phyloP scores from a whole-genome alignment of 2,797 vertebrate genomes.

The Myoxocephalus aenaeus region DNA sequence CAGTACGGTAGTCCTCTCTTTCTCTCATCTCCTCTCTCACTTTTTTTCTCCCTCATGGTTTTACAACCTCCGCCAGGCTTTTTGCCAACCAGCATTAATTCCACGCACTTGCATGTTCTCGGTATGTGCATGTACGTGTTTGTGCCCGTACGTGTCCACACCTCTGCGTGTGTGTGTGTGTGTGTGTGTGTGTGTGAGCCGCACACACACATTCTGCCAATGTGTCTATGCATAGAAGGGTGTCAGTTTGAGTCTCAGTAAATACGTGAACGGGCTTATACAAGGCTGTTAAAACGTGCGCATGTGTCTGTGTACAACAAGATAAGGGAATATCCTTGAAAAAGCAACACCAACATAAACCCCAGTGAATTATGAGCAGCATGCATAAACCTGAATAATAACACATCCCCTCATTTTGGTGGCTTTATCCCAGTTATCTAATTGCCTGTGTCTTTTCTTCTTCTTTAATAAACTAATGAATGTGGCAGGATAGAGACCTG shows the following conservation, averaged over 20 bases:
- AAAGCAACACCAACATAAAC: conserved; percentile 77
- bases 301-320: conserved; percentile 71
- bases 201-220: conserved; percentile 20
- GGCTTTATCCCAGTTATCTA: conserved; percentile 82
- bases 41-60: conserved; percentile 40
- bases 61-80: conserved; percentile 49
- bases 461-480: conserved; percentile 84
- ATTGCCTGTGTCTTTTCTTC: conserved; percentile 79
- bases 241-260: conserved; percentile 61
- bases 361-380: conserved; percentile 74
- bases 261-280: conserved; percentile 67
- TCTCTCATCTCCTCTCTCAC: conserved; percentile 65
- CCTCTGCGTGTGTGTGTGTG: conserved; percentile 13
- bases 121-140: background rate
- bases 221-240: conserved; percentile 51
- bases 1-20: conserved; percentile 66
- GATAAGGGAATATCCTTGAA: conserved; percentile 77
- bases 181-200: background rate
- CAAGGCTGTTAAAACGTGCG: conserved; percentile 71
- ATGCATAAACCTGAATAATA: conserved; percentile 80
- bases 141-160: conserved; percentile 6
- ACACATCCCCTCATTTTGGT: conserved; percentile 75
- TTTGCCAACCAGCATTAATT: conserved; percentile 45
- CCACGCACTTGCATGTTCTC: conserved; percentile 1
- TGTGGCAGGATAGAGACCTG: conserved; percentile 73